phyloP scores from a whole-genome alignment of 2,888 invertebrate genomes.

The Blera fallax region DNA sequence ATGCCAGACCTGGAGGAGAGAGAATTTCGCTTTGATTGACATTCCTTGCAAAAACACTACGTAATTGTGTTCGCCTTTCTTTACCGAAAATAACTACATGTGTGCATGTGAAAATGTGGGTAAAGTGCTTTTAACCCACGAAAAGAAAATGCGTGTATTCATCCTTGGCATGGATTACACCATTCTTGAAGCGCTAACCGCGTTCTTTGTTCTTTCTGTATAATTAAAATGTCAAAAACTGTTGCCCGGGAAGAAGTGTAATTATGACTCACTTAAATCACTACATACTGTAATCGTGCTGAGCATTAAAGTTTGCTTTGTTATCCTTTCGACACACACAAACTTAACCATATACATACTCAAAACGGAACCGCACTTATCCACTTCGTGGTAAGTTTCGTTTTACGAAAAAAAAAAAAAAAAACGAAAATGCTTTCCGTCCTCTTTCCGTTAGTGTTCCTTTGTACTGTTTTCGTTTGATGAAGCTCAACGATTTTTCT shows the following conservation, averaged over 20 bases:
- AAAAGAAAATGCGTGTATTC: conserved; percentile 1
- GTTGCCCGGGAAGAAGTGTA: conserved; percentile 4
- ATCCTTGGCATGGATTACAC: conserved; percentile 36
- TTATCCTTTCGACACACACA: conserved; percentile 16
- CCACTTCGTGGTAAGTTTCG: background rate
- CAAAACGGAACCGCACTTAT: background rate
- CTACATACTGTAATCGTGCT: background rate
- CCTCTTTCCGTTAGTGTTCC: background rate
- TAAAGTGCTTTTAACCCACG: background rate
- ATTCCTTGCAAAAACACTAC: background rate
- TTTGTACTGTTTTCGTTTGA: conserved; percentile 11
- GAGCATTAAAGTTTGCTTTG: conserved; percentile 15
- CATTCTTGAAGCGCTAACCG: background rate
- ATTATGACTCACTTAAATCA: conserved; percentile 40
- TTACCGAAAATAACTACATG: background rate
- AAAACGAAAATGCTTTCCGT: background rate
- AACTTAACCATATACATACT: background rate
- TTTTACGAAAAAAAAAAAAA: background rate
- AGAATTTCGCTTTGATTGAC: conserved; percentile 13
- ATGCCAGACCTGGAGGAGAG: no score
- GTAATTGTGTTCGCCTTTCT: conserved; percentile 8
- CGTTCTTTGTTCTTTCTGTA: conserved; percentile 13
- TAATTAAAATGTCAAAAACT: conserved; percentile 54
- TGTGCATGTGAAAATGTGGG: background rate
- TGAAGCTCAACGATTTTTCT: conserved; percentile 9